Evolutionary conservation across 2,797 vertebrate genomes (phyloP).

Genomic region (Columba guinea): DNA sequence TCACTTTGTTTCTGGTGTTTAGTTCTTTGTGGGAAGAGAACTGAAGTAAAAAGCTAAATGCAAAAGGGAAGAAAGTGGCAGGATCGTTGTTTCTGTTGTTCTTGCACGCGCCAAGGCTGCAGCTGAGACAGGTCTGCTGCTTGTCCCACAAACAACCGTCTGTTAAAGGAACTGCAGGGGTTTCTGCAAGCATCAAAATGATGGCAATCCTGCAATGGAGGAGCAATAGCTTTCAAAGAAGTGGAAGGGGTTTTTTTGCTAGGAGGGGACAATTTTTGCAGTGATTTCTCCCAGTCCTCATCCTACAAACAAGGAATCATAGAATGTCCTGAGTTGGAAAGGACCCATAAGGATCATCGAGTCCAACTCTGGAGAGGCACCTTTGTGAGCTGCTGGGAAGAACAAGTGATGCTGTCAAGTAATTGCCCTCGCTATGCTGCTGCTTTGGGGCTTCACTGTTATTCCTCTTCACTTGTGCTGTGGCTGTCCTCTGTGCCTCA

Average conservation of each 20-base stretch:
- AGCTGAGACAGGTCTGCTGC: background rate
- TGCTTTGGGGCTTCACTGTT: background rate
- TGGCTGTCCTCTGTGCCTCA: background rate
- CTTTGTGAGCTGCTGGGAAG: background rate
- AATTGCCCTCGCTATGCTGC: background rate
- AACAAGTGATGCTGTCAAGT: background rate
- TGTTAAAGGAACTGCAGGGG: background rate
- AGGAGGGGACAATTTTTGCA: background rate
- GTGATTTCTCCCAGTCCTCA: background rate
- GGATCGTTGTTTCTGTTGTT: background rate
- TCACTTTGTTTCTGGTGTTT: background rate
- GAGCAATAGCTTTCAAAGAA: background rate
- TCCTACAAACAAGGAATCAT: background rate
- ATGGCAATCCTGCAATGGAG: background rate
- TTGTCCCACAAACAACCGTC: background rate
- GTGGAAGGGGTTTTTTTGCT: background rate
- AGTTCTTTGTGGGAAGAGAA: background rate
- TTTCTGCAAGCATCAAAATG: background rate
- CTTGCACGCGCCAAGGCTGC: background rate
- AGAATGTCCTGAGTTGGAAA: no score
- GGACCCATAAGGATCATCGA: no score
- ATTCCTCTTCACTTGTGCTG: background rate
- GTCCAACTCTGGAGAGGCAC: background rate
- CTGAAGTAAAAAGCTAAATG: background rate
- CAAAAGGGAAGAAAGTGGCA: background rate